Evolutionary conservation across 2,797 vertebrate genomes (phyloP), one percentile per base, ranked within the genome.

Genomic region (Malacoraja senta): DNA sequence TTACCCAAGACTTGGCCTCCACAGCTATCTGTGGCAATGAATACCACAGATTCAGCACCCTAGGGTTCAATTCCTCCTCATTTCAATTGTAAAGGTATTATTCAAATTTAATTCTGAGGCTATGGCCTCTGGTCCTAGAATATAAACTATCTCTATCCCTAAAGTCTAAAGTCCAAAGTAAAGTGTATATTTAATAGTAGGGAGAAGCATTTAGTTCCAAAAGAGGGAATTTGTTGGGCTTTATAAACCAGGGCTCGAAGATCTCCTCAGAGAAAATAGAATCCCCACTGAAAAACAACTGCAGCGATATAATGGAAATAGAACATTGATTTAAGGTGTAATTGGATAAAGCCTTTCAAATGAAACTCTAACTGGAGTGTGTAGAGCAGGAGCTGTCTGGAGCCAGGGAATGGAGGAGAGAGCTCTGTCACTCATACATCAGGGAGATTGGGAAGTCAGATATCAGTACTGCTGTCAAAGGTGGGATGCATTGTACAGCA

Each of bases 381-480:
- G 44, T 24, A 74, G 19, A 74, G 19, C 71, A 83, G 44, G 80
- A 83, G 26, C 90, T 93, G 8, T 90, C 93, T 76, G 94, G 94
- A 93, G 79, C 58, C 93, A 94, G 88, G 94, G 94, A 94, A 94
- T 93, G 58, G 71, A 95, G 58, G 13, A 83, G 74, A 93, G 32
- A 38, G 8, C 35, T 93, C 71, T 94, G 76, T 88, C n/a, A 63
- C 0, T 91, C 3, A 93, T 93, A 93, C 94, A 94, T 94, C 24
- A 53, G 0, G 44, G 12, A 93, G 93, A 29, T 81, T 35, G 63
- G 80, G 93, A 94, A 95, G 94, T 93, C 77, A 94, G 93, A n/a
- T 65, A 93, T 94, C 3, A 95, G 95, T 95, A 94, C 94, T 93
- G 94, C 93, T 93, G 93, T 95, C 94, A 93, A 95, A 94, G 94